Evolutionary conservation across 2,797 vertebrate species (phyloP), one percentile per base, ranked within the genome.

Genomic region (Naso thynnoides): DNA sequence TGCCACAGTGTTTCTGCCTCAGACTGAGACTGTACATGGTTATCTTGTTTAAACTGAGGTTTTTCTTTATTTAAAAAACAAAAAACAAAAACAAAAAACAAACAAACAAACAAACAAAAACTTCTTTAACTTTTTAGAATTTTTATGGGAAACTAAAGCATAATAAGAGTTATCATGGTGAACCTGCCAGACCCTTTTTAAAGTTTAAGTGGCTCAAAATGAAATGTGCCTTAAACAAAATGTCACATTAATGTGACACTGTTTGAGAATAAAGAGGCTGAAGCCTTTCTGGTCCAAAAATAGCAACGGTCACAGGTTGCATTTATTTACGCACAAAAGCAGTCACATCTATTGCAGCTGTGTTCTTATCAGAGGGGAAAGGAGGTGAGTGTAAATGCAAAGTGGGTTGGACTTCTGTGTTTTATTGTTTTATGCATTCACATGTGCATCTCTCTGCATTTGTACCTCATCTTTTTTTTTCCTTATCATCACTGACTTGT

Each of bases 401-500:
- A 69, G 33, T 26, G 10, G 45, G 42, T 19, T 55, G 44, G 36
- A 68, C 42, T 21, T 36, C 39, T 62, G 55, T 47, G 41, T 47
- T 75, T 52, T 48, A 63, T 70, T 80, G 45, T 56, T 77, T 42
- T 29, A 33, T 55, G 67, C 13, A 36, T 54, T 27, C 8, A 44
- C n/a, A 3, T 39, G 31, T 39, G 47, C 23, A 27, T 64, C 5
- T 52, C 15, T 62, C 21, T 21, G 76, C 57, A 63, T 41, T 52
- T 71, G 54, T 23, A 27, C 54, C 38, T 36, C 65, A 70, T 83
- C 64, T 80, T 48, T 61, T 48, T 61, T 86, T 65, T 41, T 61
- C 70, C 64, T 86, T 73, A 83, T 88, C 79, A 68, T 67, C 15
- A 59, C 71, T 84, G 81, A 76, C 78, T 63, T 76, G 74, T 45